These are phyloP conservation scores for Pararge aegeria DNA, from an alignment of 1,140 invertebrate genomes.

Conservation along the genomic window DNA sequence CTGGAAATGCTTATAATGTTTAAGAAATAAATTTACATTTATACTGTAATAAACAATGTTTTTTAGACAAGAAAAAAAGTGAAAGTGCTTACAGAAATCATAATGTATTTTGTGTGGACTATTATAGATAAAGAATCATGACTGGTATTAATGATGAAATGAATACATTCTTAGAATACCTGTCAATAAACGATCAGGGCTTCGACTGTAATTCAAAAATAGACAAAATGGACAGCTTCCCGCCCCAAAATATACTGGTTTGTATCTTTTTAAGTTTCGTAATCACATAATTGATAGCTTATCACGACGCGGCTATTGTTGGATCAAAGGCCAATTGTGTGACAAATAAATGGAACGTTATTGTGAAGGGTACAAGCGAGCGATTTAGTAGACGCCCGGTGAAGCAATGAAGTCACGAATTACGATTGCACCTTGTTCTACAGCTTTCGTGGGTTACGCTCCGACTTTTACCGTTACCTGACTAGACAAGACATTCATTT, in stretches of 20 bases:
- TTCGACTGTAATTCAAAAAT: constrained; percentile 40
- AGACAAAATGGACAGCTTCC: constrained; percentile 63
- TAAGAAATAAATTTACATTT: constrained; percentile 25
- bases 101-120: constrained; percentile 35
- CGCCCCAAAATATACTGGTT: constrained; percentile 60
- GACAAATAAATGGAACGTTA: constrained; percentile 36
- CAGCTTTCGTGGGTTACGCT: constrained; percentile 71
- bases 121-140: constrained; percentile 40
- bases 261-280: constrained; percentile 48
- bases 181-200: constrained; percentile 56
- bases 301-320: constrained; percentile 34
- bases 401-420: constrained; percentile 61
- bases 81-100: constrained; percentile 26
- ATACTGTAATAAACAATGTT: constrained; percentile 6
- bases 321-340: constrained; percentile 26
- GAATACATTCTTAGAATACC: constrained; percentile 61
- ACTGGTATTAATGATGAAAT: constrained; percentile 62
- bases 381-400: constrained; percentile 49
- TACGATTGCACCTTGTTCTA: constrained; percentile 53
- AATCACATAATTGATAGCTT: constrained; percentile 54
- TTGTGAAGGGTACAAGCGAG: constrained; percentile 39
- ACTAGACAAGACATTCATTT: constrained; percentile 62
- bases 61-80: constrained; percentile 26
- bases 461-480: constrained; percentile 75
- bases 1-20: constrained; percentile 35